Evolutionary conservation across 1,140 invertebrate genomes (phyloP).

Genomic region (Microplitis mediator): DNA sequence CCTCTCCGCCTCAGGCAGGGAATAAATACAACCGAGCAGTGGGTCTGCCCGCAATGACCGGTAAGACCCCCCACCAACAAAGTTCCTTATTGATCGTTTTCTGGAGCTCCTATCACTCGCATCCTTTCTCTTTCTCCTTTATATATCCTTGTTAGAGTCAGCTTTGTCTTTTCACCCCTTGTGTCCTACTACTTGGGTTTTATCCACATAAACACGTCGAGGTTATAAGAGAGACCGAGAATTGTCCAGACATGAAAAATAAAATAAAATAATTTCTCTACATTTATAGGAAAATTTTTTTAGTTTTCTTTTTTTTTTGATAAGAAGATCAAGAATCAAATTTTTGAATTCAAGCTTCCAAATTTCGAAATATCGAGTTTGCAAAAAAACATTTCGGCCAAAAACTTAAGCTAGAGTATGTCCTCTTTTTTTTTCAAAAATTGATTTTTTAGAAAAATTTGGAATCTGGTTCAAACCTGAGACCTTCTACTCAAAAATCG

Average conservation of each 20-base stretch:
- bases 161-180: slow-evolving; percentile 11
- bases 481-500: no score
- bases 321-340: no score
- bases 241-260: no score
- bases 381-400: no score
- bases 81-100: slow-evolving; percentile 64
- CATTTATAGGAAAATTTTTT: background rate
- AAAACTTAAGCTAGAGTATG: no score
- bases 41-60: slow-evolving; percentile 54
- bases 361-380: no score
- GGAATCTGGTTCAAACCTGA: no score
- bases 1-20: slow-evolving; percentile 51
- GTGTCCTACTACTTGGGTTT: background rate
- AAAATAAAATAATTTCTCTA: no score
- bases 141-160: slow-evolving; percentile 59
- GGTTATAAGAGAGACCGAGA: background rate
- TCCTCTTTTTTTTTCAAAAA: no score
- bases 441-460: no score
- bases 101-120: slow-evolving; percentile 48
- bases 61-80: slow-evolving; percentile 56
- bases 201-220: background rate
- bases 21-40: slow-evolving; percentile 28
- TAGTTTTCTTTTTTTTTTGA: background rate
- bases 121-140: slow-evolving; percentile 61
- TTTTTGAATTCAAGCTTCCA: no score